A percentile compares a stretch with the other conserved stretches of the same genome.
Evolutionary conservation across 2,888 invertebrate species (phyloP).

Genomic region (Drosophila neutralis): DNA sequence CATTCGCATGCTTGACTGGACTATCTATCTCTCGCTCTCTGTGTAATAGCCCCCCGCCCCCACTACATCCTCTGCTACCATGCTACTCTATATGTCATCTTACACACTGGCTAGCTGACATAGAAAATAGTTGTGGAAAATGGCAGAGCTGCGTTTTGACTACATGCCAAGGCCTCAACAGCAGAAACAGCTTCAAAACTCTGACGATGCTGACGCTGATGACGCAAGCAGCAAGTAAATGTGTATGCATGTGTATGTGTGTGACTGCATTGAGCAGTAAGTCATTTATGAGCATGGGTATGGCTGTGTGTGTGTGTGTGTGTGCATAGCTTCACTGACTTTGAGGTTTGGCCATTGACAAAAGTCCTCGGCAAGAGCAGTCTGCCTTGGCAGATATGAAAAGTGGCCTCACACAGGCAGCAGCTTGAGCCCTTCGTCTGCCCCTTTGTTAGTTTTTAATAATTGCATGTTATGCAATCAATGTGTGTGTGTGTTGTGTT

Average conservation of each 20-base stretch:
- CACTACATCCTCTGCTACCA: not conserved
- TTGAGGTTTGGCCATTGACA: slow-evolving; percentile 75
- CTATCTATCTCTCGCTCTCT: slow-evolving; percentile 37
- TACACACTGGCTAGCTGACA: slow-evolving; percentile 60
- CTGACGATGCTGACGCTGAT: slow-evolving; percentile 66
- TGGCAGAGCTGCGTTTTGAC: slow-evolving; percentile 72
- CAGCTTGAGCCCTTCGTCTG: slow-evolving; percentile 4
- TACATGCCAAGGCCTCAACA: slow-evolving; percentile 74
- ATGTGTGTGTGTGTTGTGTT: slow-evolving; percentile 37
- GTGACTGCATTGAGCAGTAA: slow-evolving; percentile 62
- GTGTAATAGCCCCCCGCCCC: not conserved
- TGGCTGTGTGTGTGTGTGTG: slow-evolving; percentile 34
- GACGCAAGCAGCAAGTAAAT: slow-evolving; percentile 64
- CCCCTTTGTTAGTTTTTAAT: slow-evolving; percentile 60
- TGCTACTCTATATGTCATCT: slow-evolving; percentile 25
- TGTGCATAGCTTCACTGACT: slow-evolving; percentile 48
- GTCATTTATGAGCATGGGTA: slow-evolving; percentile 54
- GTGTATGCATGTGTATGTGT: slow-evolving; percentile 33
- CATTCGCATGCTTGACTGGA: slow-evolving; percentile 43
- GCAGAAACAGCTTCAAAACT: slow-evolving; percentile 56
- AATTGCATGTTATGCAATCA: slow-evolving; percentile 75
- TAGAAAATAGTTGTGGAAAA: slow-evolving; percentile 72
- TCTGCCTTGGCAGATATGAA: slow-evolving; percentile 64
- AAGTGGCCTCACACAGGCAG: slow-evolving; percentile 54
- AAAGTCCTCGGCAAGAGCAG: slow-evolving; percentile 59